Evolutionary conservation across 2,888 invertebrate species (phyloP).

Genomic region (Amblyteles armatorius): DNA sequence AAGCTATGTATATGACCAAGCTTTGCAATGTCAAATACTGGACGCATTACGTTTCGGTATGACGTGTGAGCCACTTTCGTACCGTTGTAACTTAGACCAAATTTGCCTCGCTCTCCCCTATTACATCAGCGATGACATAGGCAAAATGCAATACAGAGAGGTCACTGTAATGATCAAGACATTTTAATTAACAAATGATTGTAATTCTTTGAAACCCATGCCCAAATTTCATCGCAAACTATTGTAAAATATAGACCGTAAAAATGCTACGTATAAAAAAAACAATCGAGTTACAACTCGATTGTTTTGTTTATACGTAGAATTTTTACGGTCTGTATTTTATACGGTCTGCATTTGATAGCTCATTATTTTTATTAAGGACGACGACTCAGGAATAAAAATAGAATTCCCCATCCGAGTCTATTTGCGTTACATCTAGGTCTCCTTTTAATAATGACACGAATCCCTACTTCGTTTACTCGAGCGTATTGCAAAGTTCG

Average conservation of each 20-base stretch:
- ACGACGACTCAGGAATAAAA: constrained; percentile 8
- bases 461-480: constrained; percentile 48
- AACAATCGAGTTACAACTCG: background rate
- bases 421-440: constrained; percentile 8
- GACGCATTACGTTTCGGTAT: background rate
- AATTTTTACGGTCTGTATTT: too few species aligned
- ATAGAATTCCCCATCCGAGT: background rate
- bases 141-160: too few species aligned
- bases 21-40: background rate
- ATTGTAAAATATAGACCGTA: background rate
- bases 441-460: constrained; percentile 27
- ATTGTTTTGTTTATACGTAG: too few species aligned
- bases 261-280: background rate
- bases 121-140: too few species aligned
- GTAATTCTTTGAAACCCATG: background rate
- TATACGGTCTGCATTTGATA: too few species aligned
- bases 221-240: background rate
- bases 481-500: constrained; percentile 32
- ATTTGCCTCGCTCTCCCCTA: background rate
- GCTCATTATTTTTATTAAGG: background rate
- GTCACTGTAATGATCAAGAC: too few species aligned
- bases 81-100: background rate
- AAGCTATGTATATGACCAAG: background rate
- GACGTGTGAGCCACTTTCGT: background rate
- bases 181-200: background rate